phyloP scores from a whole-genome alignment of 2,888 invertebrate genomes.

The Oxycera nigricornis region DNA sequence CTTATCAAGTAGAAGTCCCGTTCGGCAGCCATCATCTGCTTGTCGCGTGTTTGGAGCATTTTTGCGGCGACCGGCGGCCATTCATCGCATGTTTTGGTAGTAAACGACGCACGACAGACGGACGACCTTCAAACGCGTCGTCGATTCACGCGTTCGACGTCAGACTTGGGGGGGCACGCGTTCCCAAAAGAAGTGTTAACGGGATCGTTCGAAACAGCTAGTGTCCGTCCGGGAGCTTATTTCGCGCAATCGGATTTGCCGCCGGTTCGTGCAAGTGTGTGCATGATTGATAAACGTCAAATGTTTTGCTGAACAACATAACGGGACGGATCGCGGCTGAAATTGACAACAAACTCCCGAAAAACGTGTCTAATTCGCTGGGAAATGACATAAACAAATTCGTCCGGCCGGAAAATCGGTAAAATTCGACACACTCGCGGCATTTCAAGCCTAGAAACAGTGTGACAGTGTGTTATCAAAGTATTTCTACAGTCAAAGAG shows the following conservation, averaged over 20 bases:
- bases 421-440: too few relatives aligned
- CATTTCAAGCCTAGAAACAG: too few relatives aligned
- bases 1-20: background rate
- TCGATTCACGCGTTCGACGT: too few relatives aligned
- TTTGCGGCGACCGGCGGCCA: background rate
- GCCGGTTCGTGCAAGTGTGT: background rate
- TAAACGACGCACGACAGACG: slow-evolving; percentile 20
- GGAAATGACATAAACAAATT: too few relatives aligned
- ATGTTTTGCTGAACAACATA: background rate
- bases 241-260: background rate
- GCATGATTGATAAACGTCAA: background rate
- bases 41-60: background rate
- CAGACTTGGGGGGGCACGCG: background rate
- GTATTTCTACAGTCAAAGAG: too few relatives aligned
- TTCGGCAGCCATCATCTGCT: background rate
- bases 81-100: slow-evolving; percentile 1
- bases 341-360: slow-evolving; percentile 6
- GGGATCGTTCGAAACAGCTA: too few relatives aligned
- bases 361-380: background rate
- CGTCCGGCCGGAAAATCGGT: too few relatives aligned
- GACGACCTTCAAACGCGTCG: slow-evolving; percentile 23
- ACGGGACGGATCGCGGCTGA: background rate
- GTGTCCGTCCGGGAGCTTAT: background rate
- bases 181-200: too few relatives aligned
- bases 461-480: too few relatives aligned